Base-by-base conservation (phyloP, 30 jellyfish, hydroid and myxozoan species). In the Turritopsis rubra region DNA sequence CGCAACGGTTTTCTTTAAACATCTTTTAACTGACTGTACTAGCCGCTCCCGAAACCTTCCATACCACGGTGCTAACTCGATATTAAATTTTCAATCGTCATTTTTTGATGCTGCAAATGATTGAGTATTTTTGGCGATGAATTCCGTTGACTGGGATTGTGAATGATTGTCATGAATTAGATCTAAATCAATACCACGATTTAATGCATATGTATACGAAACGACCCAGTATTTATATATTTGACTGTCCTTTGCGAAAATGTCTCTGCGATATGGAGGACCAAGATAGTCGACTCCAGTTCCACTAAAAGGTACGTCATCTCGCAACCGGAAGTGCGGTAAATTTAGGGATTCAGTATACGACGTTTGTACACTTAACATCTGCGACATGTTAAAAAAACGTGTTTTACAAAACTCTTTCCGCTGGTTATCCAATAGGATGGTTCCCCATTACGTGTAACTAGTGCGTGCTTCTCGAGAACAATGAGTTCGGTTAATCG, bases 21-120 rank as follows among this genome's bases (percentile, higher is more conserved):
- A 29, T 54, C 89, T 72, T 53, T 86, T 79, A 19, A 86, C 89
- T 13, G 30, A 7, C 1, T 85, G 88, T 18, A 81, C 84, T 83
- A 87, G 5, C 0, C 90, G 54, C 29, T 87, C 90, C 65, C 53
- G 73, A 28, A 71, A 54, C 20, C 95, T 89, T 22, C 95, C 90
- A 87, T 83, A 74, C 95, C 95, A 87, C 17, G 95, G 89, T n/a
- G 90, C 73, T 75, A 68, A 72, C 29, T 20, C 29, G 72, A 21
- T 28, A 27, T 16, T 60, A 75, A 72, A 83, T 83, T 25, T 21
- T 52, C 68, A 21, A 4, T 41, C 71, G 74, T 71, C 95, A 68
- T 87, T 87, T 31, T 81, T 90, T 16, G 83, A 21, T 27, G 81
- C 77, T 21, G 72, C 28, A 28, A 71, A 28, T 8, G 52, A 4